Evolutionary conservation across 2,797 vertebrate species (phyloP), one percentile per base, ranked within the genome.

Genomic region (Siniperca undulata): DNA sequence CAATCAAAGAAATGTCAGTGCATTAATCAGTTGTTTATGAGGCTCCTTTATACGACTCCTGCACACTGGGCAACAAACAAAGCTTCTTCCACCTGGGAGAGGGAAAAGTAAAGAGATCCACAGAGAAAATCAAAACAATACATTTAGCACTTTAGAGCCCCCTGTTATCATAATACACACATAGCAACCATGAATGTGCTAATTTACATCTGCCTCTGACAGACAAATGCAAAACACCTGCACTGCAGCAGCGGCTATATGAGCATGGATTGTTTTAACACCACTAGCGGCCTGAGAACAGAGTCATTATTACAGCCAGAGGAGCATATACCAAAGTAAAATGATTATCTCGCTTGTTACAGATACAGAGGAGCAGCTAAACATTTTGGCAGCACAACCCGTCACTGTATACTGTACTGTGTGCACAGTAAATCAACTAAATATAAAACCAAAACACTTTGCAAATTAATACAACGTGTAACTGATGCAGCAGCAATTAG

Each of bases 1-100:
- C 92, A 95, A 94, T 95, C 96, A 95, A 88, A 94, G 88, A 95
- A 96, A 95, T 95, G 95, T 93, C 94, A 95, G 67, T 67, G 92
- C 93, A 94, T 95, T 94, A 95, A 96, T 95, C 92, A 95, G 92
- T 38, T 84, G 91, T 92, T 92, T 91, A 93, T 93, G 86, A 85
- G 73, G 58, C 80, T 88, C 70, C 77, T 78, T 90, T 77, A 74
- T 74, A 75, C 40, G 55, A 69, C 78, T 88, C 75, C 86, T 86
- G 78, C 64, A 81, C 92, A 91, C 88, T 61, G 73, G 80, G 79
- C 79, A 44, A 58, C 80, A 78, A 85, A 78, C 78, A 78, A 30
- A 66, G 77, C 78, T 50, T 76, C 74, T 36, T 77, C 83, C 83
- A 89, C 85, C 87, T 82, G 78, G 62, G 78, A 80, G 62, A 78